Evolutionary conservation across 1,140 invertebrate genomes (phyloP), one percentile per base, ranked within the genome.

Genomic region (Pantala flavescens): DNA sequence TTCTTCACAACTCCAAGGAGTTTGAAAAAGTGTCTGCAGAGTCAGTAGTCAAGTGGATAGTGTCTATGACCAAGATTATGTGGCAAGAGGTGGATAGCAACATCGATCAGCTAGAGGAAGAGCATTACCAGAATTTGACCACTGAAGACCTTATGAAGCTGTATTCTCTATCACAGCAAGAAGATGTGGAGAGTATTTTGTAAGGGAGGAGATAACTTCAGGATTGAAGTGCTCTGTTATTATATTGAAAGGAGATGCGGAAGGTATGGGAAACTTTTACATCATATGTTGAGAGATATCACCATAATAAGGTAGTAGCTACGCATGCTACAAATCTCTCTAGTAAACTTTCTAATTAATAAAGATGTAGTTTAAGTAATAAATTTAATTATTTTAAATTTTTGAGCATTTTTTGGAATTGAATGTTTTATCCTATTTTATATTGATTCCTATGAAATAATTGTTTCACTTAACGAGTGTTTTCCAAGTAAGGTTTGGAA

Each of bases 171-270:
- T 28, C n/a, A 72, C 71, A 72, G 24, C 7, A 72, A 28, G 71
- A 72, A 28, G 28, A 23, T 72, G 28, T 72, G 71, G 14, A 72
- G 23, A 23, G 7, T 16, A 72, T 23, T 23, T 72, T 9, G 71
- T 72, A 19, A 24, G 71, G 71, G 71, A 72, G 71, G 71, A 72
- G 28, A 14, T 23, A 23, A 28, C n/a, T n/a, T n/a, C n/a, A n/a
- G 23, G 24, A 28, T 23, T 23, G 28, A 23, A 72, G 24, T 19
- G 16, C 9, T 16, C 43, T 49, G 9, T 16, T 49, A 16, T 9
- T 49, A 9, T 16, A 49, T 49, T 49, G 16, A 49, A 16, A 49
- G n/a, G n/a, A n/a, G n/a, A n/a, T n/a, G n/a, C n/a, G n/a, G 43
- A 49, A 49, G 16, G 43, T 49, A 49, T 49, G 43, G 43, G 16